Evolutionary conservation across 2,113 vertebrate species (phyloP).

Genomic region (Columbina picui): DNA sequence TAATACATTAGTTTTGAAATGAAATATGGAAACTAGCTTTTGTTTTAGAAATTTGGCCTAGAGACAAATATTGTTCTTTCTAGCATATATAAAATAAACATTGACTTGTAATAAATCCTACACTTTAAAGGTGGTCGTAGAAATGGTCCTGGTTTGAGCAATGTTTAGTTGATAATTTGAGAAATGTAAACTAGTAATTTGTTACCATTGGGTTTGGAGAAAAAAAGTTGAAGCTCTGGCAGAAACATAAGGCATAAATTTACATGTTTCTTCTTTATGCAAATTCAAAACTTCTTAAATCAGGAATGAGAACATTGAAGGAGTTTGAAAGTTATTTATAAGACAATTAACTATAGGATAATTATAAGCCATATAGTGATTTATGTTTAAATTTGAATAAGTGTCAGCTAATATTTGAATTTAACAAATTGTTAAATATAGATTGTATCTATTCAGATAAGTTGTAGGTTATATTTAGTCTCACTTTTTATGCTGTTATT

Average conservation of each 20-base stretch:
- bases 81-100: not conserved
- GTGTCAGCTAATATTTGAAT: constrained; percentile 18
- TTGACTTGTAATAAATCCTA: not conserved
- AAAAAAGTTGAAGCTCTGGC: not conserved
- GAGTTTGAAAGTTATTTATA: not conserved
- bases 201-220: not conserved
- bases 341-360: constrained; percentile 8
- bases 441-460: constrained; percentile 45
- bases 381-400: constrained; percentile 40
- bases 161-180: not conserved
- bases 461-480: constrained; percentile 22
- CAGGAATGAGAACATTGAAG: not conserved
- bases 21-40: not conserved
- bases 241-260: not conserved
- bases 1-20: not conserved
- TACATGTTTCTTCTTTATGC: constrained; percentile 11
- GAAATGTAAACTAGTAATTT: not conserved
- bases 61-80: not conserved
- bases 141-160: not conserved
- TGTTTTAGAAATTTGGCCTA: not conserved
- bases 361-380: not conserved
- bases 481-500: constrained; percentile 19
- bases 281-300: constrained; percentile 20
- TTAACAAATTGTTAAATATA: constrained; percentile 40
- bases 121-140: not conserved